A percentile compares a stretch with the other conserved stretches of the same genome.
Conservation (phyloP, 1,140 invertebrate species). For the Colletes gigas region DNA sequence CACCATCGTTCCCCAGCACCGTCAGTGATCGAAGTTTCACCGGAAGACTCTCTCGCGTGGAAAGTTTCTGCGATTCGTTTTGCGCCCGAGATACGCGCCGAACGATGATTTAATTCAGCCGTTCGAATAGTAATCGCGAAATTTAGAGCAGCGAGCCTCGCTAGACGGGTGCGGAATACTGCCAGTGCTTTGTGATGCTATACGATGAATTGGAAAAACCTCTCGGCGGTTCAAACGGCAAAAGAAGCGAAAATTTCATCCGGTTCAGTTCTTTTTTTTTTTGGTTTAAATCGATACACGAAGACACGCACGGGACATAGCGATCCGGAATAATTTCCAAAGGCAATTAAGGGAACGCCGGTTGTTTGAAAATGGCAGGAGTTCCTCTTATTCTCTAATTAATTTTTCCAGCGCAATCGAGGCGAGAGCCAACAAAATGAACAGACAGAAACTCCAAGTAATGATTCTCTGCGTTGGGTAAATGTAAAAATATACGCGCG, state of each 20-base stretch:
- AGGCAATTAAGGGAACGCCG: not conserved
- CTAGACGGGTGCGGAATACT: not conserved
- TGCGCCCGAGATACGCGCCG: not conserved
- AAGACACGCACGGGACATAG: too few relatives aligned
- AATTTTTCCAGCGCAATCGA: too few relatives aligned
- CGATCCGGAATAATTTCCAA: too few relatives aligned
- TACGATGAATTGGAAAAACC: not conserved
- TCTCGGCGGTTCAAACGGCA: too few relatives aligned
- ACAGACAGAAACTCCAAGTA: not conserved
- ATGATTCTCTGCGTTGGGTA: not conserved
- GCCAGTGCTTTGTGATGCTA: not conserved
- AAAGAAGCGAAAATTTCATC: too few relatives aligned
- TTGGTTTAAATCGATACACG: too few relatives aligned
- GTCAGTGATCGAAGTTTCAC: constrained; percentile 1
- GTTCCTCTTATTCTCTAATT: not conserved
- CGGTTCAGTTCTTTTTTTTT: too few relatives aligned
- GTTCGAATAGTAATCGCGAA: not conserved
- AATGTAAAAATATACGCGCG: not conserved
- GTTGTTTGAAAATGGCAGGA: not conserved
- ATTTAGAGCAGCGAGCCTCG: not conserved
- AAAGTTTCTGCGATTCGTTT: constrained; percentile 8
- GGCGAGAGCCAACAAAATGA: not conserved
- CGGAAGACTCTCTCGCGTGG: constrained; percentile 5
- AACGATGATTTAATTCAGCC: constrained; percentile 24
- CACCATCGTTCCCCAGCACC: too few relatives aligned